Conservation (phyloP, 2,888 invertebrate genomes). For the Nomada goodeniana region DNA sequence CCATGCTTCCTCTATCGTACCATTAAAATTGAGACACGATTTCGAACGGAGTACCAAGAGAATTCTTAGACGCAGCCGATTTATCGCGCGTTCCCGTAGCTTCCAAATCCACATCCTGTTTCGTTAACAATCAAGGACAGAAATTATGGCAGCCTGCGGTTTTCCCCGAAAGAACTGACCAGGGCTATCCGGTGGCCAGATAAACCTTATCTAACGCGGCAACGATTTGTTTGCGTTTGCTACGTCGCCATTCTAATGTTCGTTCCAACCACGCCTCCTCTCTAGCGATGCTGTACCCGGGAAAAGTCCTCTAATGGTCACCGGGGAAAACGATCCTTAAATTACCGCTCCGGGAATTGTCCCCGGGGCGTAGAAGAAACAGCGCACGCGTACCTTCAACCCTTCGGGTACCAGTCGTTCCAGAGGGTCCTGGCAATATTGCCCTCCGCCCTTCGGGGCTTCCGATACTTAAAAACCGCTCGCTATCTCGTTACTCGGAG, state of each 20-base stretch:
- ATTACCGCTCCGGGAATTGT: neutral
- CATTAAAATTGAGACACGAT: too few relatives aligned
- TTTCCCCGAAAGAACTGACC: constrained; percentile 48
- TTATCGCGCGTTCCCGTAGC: constrained; percentile 6
- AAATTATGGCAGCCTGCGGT: constrained; percentile 10
- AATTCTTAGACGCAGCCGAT: neutral
- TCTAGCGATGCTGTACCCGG: neutral
- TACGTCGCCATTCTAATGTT: constrained; percentile 14
- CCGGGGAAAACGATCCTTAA: neutral
- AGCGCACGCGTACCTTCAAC: neutral
- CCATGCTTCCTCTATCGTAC: neutral
- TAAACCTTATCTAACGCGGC: constrained; percentile 48
- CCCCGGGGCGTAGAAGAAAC: neutral
- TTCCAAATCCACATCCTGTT: constrained; percentile 34
- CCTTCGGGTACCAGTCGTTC: neutral
- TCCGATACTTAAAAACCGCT: neutral
- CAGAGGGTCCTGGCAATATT: neutral
- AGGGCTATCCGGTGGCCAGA: constrained; percentile 42
- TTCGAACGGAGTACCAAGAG: too few relatives aligned
- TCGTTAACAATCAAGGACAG: constrained; percentile 28
- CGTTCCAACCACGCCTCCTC: constrained; percentile 29
- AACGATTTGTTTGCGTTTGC: constrained; percentile 32
- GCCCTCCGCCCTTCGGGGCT: neutral
- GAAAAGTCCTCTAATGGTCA: neutral
- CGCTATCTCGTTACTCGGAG: constrained; percentile 1